Evolutionary conservation across 2,797 vertebrate species (phyloP).

Genomic region (Pantherophis alleghaniensis): DNA sequence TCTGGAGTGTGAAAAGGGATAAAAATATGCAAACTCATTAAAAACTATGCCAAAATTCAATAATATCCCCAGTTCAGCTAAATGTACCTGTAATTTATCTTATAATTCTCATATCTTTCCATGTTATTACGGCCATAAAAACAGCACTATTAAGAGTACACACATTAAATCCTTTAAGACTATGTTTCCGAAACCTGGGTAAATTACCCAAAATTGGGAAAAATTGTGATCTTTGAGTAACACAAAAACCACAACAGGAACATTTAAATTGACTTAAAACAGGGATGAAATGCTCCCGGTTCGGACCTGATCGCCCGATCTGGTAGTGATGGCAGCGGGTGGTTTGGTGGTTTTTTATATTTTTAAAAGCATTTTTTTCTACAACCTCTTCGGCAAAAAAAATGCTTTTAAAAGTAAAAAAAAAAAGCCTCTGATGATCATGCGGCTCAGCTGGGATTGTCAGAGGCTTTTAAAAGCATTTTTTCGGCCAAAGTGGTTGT

Average conservation of each 20-base stretch:
- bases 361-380: too few species aligned
- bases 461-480: too few species aligned
- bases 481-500: too few species aligned
- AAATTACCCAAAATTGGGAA: neutral
- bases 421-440: too few species aligned
- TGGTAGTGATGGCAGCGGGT: too few species aligned
- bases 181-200: neutral
- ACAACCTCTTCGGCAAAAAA: too few species aligned
- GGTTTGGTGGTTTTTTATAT: too few species aligned
- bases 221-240: neutral
- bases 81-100: neutral
- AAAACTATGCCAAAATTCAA: neutral
- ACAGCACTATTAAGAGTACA: neutral
- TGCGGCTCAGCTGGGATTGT: too few species aligned
- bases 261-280: neutral
- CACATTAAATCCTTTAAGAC: neutral
- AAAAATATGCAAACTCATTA: neutral
- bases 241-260: neutral
- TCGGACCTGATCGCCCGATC: too few species aligned
- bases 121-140: neutral
- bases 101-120: neutral
- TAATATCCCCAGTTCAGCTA: neutral
- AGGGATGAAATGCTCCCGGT: too few species aligned
- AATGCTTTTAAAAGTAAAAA: too few species aligned
- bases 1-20: neutral